Evolutionary conservation across 2,113 vertebrate species (phyloP).

Genomic region (Scytalopus superciliaris): DNA sequence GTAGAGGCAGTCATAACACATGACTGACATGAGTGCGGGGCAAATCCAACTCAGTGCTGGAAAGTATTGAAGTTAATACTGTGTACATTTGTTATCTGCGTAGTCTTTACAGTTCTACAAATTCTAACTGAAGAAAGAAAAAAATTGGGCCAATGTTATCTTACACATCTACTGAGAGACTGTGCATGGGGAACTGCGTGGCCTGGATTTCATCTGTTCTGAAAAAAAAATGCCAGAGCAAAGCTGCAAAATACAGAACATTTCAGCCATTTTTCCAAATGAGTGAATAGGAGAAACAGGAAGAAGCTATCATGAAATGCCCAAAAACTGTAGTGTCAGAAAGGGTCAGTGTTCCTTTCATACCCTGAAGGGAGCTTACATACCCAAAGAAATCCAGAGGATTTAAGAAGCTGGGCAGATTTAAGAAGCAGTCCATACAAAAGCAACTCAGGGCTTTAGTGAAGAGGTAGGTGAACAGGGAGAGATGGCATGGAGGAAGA

Average conservation of each 20-base stretch:
- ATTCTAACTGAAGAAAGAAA: background rate
- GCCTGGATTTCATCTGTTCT: background rate
- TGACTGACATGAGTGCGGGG: background rate
- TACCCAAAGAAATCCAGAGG: background rate
- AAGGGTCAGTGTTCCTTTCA: background rate
- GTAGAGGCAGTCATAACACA: background rate
- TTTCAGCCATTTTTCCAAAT: background rate
- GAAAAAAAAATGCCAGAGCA: background rate
- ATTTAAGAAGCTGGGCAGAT: background rate
- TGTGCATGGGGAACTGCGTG: background rate
- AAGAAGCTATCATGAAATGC: background rate
- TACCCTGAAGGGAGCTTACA: background rate
- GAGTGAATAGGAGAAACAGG: background rate
- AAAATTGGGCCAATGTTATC: background rate
- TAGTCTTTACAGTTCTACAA: background rate
- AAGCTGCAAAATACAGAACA: background rate
- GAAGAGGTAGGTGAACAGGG: background rate
- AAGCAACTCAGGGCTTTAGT: background rate
- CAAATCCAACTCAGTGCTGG: background rate
- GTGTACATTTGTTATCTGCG: background rate
- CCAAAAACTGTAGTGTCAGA: rapidly evolving
- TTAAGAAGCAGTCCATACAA: background rate
- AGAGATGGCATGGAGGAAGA: background rate
- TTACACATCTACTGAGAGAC: background rate
- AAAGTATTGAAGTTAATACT: background rate